Evolutionary conservation across 2,797 vertebrate species (phyloP), one percentile per base, ranked within the genome.

Genomic region (Pampus argenteus): DNA sequence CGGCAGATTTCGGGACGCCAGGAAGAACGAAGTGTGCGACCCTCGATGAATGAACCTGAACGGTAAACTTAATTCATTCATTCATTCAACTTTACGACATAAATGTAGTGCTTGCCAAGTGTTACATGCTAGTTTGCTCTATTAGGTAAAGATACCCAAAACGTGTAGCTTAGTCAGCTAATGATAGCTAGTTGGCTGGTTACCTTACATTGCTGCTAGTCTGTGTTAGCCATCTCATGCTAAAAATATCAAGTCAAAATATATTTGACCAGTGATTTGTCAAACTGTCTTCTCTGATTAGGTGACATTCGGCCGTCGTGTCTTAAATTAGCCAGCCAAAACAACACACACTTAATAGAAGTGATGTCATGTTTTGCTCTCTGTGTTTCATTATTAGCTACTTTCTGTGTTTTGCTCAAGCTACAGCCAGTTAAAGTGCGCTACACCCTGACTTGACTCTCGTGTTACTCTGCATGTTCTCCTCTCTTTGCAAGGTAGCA

Each of bases 171-270:
- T 2, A 3, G 20, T 26, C 2, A 23, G 84, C 74, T 60, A 76
- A 78, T 69, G 74, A 18, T 67, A 61, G 65, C 67, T 54, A 28
- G 56, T 45, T 76, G 34, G 26, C 42, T 23, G 26, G 54, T 51
- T 66, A 63, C 20, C 38, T 86, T 90, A 82, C 71, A 69, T 73
- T 57, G 71, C 63, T 74, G 88, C 83, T 86, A 89, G 75, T 56
- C 62, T 42, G 8, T 64, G 83, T 79, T 93, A 92, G 90, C 91
- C 58, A 55, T 64, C 59, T 60, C 56, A 63, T 76, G 89, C 89
- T 91, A 90, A 87, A 91, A 88, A 91, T 90, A 86, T 89, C 67
- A 90, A 84, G n/a, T n/a, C n/a, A n/a, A n/a, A n/a, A n/a, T n/a
- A n/a, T n/a, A n/a, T n/a, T n/a, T n/a, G 80, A 88, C 18, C 68